A percentile compares a stretch with the other conserved stretches of the same genome.
Evolutionary conservation across 64 coral and sea anemone species (phyloP).

Genomic region (Montipora cactus): DNA sequence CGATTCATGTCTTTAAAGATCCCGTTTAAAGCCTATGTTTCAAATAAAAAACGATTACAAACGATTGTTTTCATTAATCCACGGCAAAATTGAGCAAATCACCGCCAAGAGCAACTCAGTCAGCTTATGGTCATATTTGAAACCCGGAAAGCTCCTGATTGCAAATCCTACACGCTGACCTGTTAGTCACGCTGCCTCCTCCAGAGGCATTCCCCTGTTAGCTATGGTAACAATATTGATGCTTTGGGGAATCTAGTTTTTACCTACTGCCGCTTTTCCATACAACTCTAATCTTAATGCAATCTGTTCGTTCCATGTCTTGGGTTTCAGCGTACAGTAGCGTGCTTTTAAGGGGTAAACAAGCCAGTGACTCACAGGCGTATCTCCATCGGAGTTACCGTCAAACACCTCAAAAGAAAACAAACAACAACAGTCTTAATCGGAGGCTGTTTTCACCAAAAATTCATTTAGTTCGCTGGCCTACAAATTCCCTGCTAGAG

Average conservation of each 20-base stretch:
- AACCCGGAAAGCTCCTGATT: too few species aligned
- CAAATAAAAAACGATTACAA: background rate
- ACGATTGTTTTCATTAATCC: background rate
- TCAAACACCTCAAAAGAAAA: conserved; percentile 75
- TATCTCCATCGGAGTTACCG: conserved; percentile 76
- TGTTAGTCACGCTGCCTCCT: too few species aligned
- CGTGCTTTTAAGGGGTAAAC: conserved; percentile 51
- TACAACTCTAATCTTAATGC: conserved; percentile 84
- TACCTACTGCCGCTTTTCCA: conserved; percentile 58
- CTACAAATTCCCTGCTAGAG: too few species aligned
- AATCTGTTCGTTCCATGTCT: conserved; percentile 93
- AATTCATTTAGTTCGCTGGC: too few species aligned
- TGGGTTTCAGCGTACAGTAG: conserved; percentile 76
- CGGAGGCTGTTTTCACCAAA: background rate
- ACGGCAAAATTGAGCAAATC: too few species aligned
- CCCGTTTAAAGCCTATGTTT: too few species aligned
- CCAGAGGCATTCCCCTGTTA: too few species aligned
- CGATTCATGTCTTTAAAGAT: too few species aligned
- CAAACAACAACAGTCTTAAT: background rate
- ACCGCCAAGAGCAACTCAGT: too few species aligned
- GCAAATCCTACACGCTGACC: too few species aligned
- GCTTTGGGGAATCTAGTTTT: background rate
- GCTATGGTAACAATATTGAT: too few species aligned
- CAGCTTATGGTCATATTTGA: background rate
- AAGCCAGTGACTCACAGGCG: conserved; percentile 78